Base-by-base conservation (phyloP, 2,888 invertebrate species). In the Dermolepida albohirtum region DNA sequence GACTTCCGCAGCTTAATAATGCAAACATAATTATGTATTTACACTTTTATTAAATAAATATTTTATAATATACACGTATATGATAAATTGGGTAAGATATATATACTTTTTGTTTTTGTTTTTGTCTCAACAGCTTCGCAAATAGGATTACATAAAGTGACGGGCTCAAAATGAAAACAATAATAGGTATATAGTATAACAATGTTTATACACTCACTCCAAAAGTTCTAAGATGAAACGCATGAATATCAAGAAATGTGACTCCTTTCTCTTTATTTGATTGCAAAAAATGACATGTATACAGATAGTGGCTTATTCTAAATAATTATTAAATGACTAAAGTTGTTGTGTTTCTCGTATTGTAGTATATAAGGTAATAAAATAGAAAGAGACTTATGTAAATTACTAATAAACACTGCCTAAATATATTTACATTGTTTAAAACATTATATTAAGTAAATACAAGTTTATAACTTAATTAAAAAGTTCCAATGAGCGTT, bases 21-120 rank as follows among this genome's bases (percentile, higher is more conserved):
- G n/a, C 17, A 49, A 59, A 27, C 11, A 14, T n/a, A 5, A 40
- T 51, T 29, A 11, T 57, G 57, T 74, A 72, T 73, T 73, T 75
- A 68, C 74, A 74, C 75, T 79, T 80, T 80, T 81, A 79, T 81
- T 81, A 81, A 80, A 81, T 79, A 79, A 80, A 80, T 80, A 80
- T 77, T 80, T 81, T 80, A 76, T 69, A 66, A 62, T 79, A n/a
- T n/a, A 80, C 80, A 80, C 78, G 76, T 78, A 80, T 75, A 78
- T 75, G 74, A 76, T 77, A 77, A 74, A 47, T 77, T 77, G 74
- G 34, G 49, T 52, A 57, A 69, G 64, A 64, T 59, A 59, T 44
- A 51, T 62, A 39, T 41, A 22, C 29, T 34, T 47, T n/a, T n/a
- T n/a, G n/a, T n/a, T 41, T 27, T 43, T 27, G 11, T 5, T 43